Evolutionary conservation across 37 sponge, comb jelly and placozoan genomes (phyloP), one percentile per base, ranked within the genome.

Genomic region (Hexactinellida sp.): DNA sequence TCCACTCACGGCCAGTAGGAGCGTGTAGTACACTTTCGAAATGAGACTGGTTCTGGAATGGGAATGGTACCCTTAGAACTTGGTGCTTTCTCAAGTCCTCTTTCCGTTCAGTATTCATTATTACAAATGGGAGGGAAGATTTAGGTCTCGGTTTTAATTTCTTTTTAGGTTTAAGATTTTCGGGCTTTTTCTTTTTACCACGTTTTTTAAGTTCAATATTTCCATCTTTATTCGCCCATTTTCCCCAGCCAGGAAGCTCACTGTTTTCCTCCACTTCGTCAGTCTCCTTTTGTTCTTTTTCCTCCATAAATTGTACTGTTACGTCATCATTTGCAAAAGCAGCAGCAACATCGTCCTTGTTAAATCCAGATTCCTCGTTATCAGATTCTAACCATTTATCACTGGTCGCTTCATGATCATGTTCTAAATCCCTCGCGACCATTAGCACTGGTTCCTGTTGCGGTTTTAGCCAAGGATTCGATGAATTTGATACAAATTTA

Each of bases 201-300:
- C 5, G 3, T 63, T 63, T 63, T 23, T 63, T n/a, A 25, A 3
- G 3, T 28, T n/a, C 28, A 63, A 63, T 63, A 28, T 63, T 63
- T 63, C 76, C 76, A n/a, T 63, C 76, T n/a, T 63, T 63, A n/a
- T 28, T 28, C 34, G 76, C 76, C 76, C 76, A 63, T n/a, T 28
- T 10, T 32, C 76, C 76, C 76, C 76, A 63, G 3, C 76, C 76
- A 63, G 76, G 76, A 21, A 63, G 76, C 30, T 3, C 25, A 23
- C 13, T 28, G 34, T 23, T 7, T 63, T 10, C 21, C 3, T 63
- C 76, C 5, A 25, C 5, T 1, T 63, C 76, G 3, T 63, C 76
- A 10, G 21, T 63, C 34, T 25, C 21, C 76, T 63, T 10, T 25
- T 63, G 21, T 63, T 63, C 76, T 28, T 63, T 63, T 23, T 63